These are phyloP conservation scores for Cryptoblepharus egeriae DNA, from an alignment of 2,797 vertebrate species.

Conservation along the genomic window DNA sequence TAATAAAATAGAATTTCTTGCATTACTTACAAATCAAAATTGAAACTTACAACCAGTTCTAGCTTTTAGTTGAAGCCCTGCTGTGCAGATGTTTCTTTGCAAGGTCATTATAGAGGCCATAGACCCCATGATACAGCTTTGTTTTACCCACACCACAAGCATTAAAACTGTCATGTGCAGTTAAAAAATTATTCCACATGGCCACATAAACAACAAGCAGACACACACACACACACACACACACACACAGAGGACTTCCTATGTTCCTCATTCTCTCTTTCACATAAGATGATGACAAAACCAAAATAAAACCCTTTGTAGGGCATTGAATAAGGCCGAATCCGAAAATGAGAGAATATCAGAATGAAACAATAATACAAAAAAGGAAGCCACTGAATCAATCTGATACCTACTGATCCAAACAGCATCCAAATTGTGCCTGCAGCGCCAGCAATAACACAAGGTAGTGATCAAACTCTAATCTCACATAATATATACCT, in stretches of 20 bases:
- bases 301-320: neutral
- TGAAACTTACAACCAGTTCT: too few relatives aligned
- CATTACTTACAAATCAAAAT: too few relatives aligned
- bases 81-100: too few relatives aligned
- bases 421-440: neutral
- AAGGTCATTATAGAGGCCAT: too few relatives aligned
- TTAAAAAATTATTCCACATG: too few relatives aligned
- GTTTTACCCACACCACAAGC: too few relatives aligned
- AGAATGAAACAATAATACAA: neutral
- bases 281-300: constrained; percentile 1
- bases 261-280: neutral
- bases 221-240: too few relatives aligned
- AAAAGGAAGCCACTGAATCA: neutral
- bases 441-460: neutral
- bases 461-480: neutral
- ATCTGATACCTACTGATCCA: neutral
- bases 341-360: constrained; percentile 5
- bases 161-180: too few relatives aligned
- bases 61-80: too few relatives aligned
- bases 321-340: neutral
- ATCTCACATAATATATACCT: neutral
- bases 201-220: too few relatives aligned
- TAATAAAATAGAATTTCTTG: too few relatives aligned
- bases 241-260: neutral
- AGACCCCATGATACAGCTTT: too few relatives aligned